These are phyloP conservation scores for Dryobota labecula DNA, from an alignment of 2,888 invertebrate species.

Conservation along the genomic window DNA sequence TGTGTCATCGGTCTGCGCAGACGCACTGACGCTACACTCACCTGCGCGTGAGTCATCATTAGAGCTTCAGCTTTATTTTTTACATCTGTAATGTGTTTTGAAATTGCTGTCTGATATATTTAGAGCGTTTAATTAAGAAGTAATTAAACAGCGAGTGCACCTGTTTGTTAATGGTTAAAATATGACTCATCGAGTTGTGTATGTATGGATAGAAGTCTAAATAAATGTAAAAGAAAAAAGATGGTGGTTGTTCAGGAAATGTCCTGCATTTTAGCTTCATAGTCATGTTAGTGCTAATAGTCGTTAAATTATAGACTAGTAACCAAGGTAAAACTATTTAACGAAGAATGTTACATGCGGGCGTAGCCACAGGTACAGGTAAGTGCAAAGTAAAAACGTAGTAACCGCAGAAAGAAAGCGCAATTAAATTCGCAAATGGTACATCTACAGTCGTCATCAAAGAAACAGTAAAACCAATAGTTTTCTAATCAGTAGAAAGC, in stretches of 20 bases:
- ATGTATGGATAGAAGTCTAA: neutral
- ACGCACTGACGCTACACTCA: constrained; percentile 69
- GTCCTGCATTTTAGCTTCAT: neutral
- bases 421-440: constrained; percentile 39
- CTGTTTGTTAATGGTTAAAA: constrained; percentile 16
- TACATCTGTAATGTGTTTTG: constrained; percentile 32
- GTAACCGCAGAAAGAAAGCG: constrained; percentile 28
- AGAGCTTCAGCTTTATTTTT: constrained; percentile 43
- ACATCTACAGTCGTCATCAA: constrained; percentile 17
- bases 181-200: constrained; percentile 25
- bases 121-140: constrained; percentile 43
- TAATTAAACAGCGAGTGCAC: constrained; percentile 32
- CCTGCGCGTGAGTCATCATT: constrained; percentile 71
- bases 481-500: constrained; percentile 56
- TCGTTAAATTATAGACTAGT: neutral
- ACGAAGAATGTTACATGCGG: constrained; percentile 10
- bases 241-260: neutral
- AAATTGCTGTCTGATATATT: constrained; percentile 32
- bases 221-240: neutral
- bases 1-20: constrained; percentile 66
- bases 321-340: constrained; percentile 19
- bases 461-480: constrained; percentile 12
- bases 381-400: constrained; percentile 3
- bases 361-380: neutral
- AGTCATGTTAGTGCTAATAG: neutral